Conservation (phyloP, 2,113 vertebrate genomes). For the Pogonocichla stellata region DNA sequence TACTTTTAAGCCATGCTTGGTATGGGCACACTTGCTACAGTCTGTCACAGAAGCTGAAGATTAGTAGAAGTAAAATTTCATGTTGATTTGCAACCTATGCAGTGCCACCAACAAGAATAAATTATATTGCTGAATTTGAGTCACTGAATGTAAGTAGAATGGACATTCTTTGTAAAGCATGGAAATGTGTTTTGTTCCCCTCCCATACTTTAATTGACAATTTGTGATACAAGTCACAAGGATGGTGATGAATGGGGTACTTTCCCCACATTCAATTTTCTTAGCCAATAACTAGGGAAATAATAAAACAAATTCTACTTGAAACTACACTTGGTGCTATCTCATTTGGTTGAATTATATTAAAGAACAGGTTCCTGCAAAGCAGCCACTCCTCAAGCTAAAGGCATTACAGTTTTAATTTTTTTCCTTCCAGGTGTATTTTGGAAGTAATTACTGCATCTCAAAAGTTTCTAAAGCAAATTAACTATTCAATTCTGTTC, state of each 20-base stretch:
- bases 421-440: not conserved
- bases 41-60: not conserved
- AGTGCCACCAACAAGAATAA: not conserved
- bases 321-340: not conserved
- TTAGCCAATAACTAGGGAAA: not conserved
- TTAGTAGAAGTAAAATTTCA: not conserved
- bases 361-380: not conserved
- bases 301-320: conserved; percentile 13
- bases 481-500: not conserved
- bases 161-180: not conserved
- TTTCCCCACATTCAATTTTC: not conserved
- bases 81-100: not conserved
- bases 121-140: not conserved
- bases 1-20: not conserved
- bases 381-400: not conserved
- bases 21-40: not conserved
- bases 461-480: not conserved
- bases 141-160: not conserved
- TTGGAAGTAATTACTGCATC: not conserved
- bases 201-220: not conserved
- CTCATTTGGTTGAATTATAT: not conserved
- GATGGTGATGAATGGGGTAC: not conserved
- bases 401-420: not conserved
- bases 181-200: not conserved
- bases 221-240: not conserved